Conservation (phyloP, 2,888 invertebrate genomes). For the Panopea generosa region DNA sequence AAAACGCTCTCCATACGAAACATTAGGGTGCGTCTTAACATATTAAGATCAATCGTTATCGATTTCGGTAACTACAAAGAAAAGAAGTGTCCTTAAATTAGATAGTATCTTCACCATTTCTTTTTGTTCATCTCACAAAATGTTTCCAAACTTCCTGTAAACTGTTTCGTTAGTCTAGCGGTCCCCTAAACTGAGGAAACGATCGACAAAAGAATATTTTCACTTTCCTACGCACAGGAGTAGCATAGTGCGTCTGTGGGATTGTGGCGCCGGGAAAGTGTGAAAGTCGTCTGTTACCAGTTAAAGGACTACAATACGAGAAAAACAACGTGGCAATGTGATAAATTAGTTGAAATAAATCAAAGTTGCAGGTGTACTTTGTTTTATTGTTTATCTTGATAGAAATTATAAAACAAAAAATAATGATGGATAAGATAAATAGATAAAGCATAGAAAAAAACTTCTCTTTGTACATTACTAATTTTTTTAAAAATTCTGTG, state of each 20-base stretch:
- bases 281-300: slow-evolving; percentile 61
- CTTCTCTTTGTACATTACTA: no score
- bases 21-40: neutral
- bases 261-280: slow-evolving; percentile 64
- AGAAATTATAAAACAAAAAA: no score
- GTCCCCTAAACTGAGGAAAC: slow-evolving; percentile 44
- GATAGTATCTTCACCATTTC: slow-evolving; percentile 48
- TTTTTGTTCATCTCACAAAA: slow-evolving; percentile 41
- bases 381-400: neutral
- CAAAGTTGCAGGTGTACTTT: neutral
- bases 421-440: no score
- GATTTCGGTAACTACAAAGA: slow-evolving; percentile 24
- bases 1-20: no score
- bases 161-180: slow-evolving; percentile 38
- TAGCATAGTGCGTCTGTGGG: slow-evolving; percentile 26
- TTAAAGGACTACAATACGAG: slow-evolving; percentile 23
- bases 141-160: slow-evolving; percentile 53
- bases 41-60: neutral
- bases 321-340: slow-evolving; percentile 40
- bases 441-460: no score
- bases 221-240: slow-evolving; percentile 46
- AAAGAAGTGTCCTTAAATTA: slow-evolving; percentile 25
- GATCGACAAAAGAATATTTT: slow-evolving; percentile 45
- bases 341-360: slow-evolving; percentile 8
- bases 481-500: no score